These are phyloP conservation scores for Druceiella hillmani DNA, from an alignment of 2,888 invertebrate species.

Conservation along the genomic window DNA sequence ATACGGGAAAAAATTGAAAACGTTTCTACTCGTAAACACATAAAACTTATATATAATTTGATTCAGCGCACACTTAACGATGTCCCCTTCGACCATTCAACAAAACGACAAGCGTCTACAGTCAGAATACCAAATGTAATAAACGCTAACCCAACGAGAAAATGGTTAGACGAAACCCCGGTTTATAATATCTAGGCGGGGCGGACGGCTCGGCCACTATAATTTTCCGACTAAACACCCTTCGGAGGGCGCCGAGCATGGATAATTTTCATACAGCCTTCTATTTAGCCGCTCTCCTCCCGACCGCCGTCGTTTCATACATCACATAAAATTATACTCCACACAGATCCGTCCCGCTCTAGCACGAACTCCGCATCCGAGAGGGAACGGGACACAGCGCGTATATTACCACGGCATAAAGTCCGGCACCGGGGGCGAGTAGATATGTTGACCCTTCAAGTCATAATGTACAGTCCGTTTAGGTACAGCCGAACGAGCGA, in stretches of 20 bases:
- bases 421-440: constrained; percentile 31
- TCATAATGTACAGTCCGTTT: constrained; percentile 56
- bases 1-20: no score
- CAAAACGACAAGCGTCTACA: no score
- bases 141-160: no score
- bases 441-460: constrained; percentile 49
- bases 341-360: no score
- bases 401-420: no score
- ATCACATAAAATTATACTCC: constrained; percentile 50
- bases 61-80: no score
- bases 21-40: no score
- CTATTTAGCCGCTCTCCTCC: constrained; percentile 30
- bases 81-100: no score
- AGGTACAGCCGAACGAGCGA: constrained; percentile 41
- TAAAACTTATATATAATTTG: no score
- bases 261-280: constrained; percentile 42
- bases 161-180: no score
- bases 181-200: constrained; percentile 12
- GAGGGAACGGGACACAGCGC: no score
- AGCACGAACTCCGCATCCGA: no score
- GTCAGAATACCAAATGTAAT: constrained; percentile 7
- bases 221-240: constrained; percentile 29
- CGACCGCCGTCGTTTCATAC: constrained; percentile 30
- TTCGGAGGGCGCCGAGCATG: constrained; percentile 27
- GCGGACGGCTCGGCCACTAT: constrained; percentile 16